phyloP scores from a whole-genome alignment of 2,113 vertebrate species.

The Anhinga anhinga region DNA sequence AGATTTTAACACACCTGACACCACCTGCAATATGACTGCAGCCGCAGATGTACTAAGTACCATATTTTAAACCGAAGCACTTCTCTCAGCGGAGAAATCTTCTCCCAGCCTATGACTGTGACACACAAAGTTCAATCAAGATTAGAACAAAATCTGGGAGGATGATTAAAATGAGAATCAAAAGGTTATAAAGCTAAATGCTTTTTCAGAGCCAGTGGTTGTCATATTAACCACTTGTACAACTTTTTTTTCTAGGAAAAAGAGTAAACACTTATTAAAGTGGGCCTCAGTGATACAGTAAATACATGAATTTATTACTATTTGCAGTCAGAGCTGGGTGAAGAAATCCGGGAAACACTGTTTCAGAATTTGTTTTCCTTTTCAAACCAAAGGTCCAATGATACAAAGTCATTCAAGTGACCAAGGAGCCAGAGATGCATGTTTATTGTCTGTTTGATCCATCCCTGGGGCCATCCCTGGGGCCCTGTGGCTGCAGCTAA shows the following conservation, averaged over 20 bases:
- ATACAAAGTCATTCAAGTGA: constrained; percentile 8
- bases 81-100: neutral
- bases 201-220: constrained; percentile 23
- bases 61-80: neutral
- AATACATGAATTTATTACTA: constrained; percentile 56
- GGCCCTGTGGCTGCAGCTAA: neutral
- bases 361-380: constrained; percentile 53
- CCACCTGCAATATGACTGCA: neutral
- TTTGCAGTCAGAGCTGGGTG: constrained; percentile 45
- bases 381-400: constrained; percentile 12
- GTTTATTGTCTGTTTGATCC: constrained; percentile 45
- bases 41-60: neutral
- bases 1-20: neutral
- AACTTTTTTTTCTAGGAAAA: constrained; percentile 49
- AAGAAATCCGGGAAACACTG: constrained; percentile 55
- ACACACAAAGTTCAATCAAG: neutral
- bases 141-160: constrained; percentile 31
- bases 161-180: constrained; percentile 24
- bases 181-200: constrained; percentile 46
- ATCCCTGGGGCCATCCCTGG: neutral
- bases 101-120: neutral
- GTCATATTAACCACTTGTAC: constrained; percentile 6
- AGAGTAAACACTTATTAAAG: constrained; percentile 44
- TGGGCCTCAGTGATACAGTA: constrained; percentile 38
- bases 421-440: neutral